phyloP scores from a whole-genome alignment of 2,888 invertebrate genomes.

The Heliconius sara region DNA sequence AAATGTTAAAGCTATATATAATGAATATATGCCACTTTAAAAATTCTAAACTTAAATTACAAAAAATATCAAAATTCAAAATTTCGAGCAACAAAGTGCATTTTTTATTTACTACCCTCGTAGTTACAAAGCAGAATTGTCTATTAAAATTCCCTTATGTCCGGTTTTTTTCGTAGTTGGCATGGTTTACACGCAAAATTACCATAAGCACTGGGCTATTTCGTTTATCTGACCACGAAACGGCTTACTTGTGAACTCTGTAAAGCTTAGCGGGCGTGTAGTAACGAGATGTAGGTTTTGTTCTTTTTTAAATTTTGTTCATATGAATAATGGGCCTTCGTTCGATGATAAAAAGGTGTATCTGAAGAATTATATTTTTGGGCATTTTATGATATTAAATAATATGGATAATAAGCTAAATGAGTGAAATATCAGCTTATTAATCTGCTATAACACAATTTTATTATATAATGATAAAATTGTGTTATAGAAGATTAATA shows the following conservation, averaged over 20 bases:
- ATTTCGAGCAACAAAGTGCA: not conserved
- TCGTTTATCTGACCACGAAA: conserved; percentile 79
- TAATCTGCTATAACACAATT: no score
- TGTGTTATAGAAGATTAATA: not conserved
- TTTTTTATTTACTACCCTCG: not conserved
- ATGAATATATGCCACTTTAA: no score
- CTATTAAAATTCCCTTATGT: conserved; percentile 11
- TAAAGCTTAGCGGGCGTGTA: conserved; percentile 56
- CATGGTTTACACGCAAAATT: conserved; percentile 54
- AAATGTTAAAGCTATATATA: not conserved
- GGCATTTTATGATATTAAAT: no score
- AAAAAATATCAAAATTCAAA: not conserved
- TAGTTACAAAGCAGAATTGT: not conserved
- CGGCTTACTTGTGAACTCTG: conserved; percentile 60
- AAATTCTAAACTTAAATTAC: not conserved
- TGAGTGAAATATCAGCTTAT: no score
- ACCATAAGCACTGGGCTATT: conserved; percentile 64
- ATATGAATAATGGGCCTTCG: not conserved
- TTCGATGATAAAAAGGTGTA: not conserved
- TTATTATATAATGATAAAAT: not conserved
- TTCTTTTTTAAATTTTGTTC: not conserved
- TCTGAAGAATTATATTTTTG: not conserved
- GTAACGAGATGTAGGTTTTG: conserved; percentile 12
- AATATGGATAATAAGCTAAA: no score
- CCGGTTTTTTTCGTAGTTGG: conserved; percentile 28